Percentiles rank a stretch among this genome's conserved stretches.
Conservation (phyloP, 2,797 vertebrate genomes). For the Lepilemur ruficaudatus region DNA sequence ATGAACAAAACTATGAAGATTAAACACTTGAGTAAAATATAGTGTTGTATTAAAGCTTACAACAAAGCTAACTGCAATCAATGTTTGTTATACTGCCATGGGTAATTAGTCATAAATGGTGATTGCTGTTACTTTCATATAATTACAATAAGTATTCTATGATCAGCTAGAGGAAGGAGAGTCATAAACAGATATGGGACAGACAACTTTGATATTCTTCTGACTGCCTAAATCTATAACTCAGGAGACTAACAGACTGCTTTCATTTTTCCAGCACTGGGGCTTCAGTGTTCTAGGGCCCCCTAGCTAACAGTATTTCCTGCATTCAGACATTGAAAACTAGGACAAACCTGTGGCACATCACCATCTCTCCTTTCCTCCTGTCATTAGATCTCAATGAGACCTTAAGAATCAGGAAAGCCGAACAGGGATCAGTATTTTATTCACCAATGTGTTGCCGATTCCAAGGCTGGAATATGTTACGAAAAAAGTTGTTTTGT, state of each 20-base stretch:
- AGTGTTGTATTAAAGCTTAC: slow-evolving; percentile 8
- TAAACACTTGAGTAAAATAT: slow-evolving; percentile 6
- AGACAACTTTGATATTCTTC: slow-evolving; percentile 17
- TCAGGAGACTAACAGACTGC: background rate
- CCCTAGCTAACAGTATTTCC: background rate
- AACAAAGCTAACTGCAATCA: slow-evolving; percentile 7
- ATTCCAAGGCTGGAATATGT: background rate
- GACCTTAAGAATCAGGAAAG: slow-evolving; percentile 6
- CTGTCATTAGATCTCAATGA: background rate
- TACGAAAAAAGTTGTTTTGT: background rate
- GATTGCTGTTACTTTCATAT: background rate
- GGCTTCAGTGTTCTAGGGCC: background rate
- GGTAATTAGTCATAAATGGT: background rate
- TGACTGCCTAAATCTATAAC: background rate
- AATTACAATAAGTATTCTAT: slow-evolving; percentile 5
- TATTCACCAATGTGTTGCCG: background rate
- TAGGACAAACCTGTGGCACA: background rate
- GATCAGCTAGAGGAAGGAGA: background rate
- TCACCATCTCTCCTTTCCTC: background rate
- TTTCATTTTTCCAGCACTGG: background rate
- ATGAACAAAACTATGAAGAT: background rate
- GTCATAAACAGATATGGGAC: background rate
- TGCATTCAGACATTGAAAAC: background rate
- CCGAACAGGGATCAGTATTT: background rate
- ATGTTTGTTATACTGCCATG: background rate